These are phyloP conservation scores for Oreochromis niloticus DNA, from an alignment of 2,113 vertebrate species.

Conservation along the genomic window DNA sequence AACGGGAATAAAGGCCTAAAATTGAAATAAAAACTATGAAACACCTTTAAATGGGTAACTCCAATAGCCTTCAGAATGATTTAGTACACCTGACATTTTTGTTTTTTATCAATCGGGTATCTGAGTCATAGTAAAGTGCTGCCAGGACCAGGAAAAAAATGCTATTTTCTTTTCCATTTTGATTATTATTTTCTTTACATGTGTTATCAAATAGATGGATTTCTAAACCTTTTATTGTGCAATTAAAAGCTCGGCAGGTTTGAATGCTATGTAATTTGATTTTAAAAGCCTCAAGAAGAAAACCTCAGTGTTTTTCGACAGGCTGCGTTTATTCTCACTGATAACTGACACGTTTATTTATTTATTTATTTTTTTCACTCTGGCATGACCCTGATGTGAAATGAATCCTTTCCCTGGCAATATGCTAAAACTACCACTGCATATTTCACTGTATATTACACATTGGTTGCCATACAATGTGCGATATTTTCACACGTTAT, in stretches of 20 bases:
- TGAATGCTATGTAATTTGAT: not conserved
- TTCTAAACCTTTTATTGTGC: not conserved
- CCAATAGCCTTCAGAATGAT: not conserved
- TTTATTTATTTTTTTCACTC: not conserved
- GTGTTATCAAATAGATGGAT: not conserved
- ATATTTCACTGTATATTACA: not conserved
- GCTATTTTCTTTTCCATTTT: not conserved
- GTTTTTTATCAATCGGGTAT: not conserved
- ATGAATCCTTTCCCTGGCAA: not conserved
- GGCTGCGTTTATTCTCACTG: not conserved
- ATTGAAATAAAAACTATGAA: not conserved
- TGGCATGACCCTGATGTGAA: not conserved
- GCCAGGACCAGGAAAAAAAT: not conserved
- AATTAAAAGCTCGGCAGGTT: not conserved
- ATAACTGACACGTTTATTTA: not conserved
- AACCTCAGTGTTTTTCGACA: not conserved
- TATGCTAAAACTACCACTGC: not conserved
- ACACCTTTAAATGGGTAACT: not conserved
- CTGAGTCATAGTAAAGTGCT: not conserved
- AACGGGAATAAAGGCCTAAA: not conserved
- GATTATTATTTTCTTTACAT: not conserved
- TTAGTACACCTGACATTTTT: not conserved
- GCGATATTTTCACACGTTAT: not conserved
- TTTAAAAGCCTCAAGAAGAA: not conserved
- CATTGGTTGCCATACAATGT: not conserved